Evolutionary conservation across 2,797 vertebrate species (phyloP).

Genomic region (Tenualosa ilisha): DNA sequence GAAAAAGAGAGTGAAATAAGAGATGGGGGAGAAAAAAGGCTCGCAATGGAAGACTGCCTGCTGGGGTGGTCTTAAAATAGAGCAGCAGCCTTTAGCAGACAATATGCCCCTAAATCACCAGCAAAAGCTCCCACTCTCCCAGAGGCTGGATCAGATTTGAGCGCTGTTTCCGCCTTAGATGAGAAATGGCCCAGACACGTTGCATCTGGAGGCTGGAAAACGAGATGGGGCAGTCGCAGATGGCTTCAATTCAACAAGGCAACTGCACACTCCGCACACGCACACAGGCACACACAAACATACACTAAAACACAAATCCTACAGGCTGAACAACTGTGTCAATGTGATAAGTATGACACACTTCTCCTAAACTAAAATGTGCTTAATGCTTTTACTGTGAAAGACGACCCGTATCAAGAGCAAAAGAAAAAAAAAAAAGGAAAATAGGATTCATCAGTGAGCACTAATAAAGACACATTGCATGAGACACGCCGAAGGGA

Average conservation of each 20-base stretch:
- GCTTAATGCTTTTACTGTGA: no score
- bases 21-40: background rate
- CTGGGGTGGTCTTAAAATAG: slow-evolving; percentile 6
- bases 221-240: background rate
- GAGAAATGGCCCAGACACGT: slow-evolving; percentile 8
- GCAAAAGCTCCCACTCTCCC: slow-evolving; percentile 19
- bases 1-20: background rate
- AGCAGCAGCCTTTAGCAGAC: slow-evolving; percentile 21
- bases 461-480: background rate
- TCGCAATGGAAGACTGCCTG: slow-evolving; percentile 29
- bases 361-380: background rate
- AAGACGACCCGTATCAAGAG: background rate
- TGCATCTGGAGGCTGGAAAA: background rate
- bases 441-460: background rate
- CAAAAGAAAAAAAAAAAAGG: no score
- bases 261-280: background rate
- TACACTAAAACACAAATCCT: background rate
- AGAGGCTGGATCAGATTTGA: slow-evolving; percentile 16
- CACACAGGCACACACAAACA: background rate
- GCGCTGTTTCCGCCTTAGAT: slow-evolving; percentile 9
- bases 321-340: background rate
- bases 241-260: background rate
- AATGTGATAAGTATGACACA: background rate
- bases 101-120: slow-evolving; percentile 1
- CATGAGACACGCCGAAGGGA: background rate